A percentile compares a stretch with the other conserved stretches of the same genome.
Evolutionary conservation across 2,113 vertebrate genomes (phyloP).

Genomic region (Ginglymostoma cirratum): DNA sequence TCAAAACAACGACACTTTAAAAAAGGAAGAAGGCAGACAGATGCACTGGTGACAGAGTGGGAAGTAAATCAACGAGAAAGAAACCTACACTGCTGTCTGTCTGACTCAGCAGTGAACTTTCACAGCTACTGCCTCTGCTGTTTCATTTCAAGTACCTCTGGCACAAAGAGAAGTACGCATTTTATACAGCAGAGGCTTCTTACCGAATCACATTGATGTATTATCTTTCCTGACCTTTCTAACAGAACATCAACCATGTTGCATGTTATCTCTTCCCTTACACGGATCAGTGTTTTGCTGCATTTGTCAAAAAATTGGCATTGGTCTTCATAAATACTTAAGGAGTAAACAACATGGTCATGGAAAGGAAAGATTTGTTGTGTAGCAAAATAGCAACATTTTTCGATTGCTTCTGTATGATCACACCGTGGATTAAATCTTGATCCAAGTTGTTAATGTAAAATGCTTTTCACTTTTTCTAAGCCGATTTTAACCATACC

Average conservation of each 20-base stretch:
- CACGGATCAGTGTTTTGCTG: not conserved
- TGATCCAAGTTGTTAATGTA: not conserved
- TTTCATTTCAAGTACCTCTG: no score
- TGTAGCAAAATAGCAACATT: not conserved
- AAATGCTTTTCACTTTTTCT: no score
- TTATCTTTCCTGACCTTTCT: not conserved
- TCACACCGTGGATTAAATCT: not conserved
- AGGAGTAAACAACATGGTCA: not conserved
- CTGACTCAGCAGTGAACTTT: no score
- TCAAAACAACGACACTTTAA: no score
- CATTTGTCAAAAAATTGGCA: not conserved
- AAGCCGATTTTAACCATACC: not conserved
- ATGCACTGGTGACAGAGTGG: no score
- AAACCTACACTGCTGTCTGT: no score
- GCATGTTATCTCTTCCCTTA: not conserved
- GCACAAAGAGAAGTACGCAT: not conserved
- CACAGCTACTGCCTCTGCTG: no score
- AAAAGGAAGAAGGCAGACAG: no score
- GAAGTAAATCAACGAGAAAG: no score
- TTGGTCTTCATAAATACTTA: not conserved
- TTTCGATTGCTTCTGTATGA: not conserved
- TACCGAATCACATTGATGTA: not conserved
- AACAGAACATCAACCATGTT: not conserved
- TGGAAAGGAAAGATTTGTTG: not conserved
- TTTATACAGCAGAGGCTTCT: not conserved